Evolutionary conservation across 2,888 invertebrate genomes (phyloP).

Genomic region (Chirona hameri): DNA sequence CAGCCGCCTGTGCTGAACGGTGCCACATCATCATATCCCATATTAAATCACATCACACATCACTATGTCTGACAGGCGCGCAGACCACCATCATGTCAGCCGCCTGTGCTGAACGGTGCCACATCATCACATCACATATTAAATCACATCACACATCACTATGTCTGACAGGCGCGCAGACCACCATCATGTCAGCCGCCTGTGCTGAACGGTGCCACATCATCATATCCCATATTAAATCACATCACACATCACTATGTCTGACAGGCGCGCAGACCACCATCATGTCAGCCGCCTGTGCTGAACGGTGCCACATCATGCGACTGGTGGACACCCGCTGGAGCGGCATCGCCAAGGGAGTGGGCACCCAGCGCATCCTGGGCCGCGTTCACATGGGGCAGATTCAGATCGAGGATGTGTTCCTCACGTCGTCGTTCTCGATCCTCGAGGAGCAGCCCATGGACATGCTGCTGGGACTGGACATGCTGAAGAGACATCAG

Average conservation of each 20-base stretch:
- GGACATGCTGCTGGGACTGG: constrained; percentile 96
- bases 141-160: too few species aligned
- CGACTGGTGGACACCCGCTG: constrained; percentile 84
- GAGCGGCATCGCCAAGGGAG: constrained; percentile 95
- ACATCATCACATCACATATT: constrained; percentile 58
- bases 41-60: too few species aligned
- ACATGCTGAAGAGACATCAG: constrained; percentile 96
- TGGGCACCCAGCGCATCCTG: constrained; percentile 91
- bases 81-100: constrained; percentile 99
- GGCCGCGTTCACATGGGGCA: constrained; percentile 97
- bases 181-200: constrained; percentile 94
- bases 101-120: constrained; percentile 86
- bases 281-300: constrained; percentile 95
- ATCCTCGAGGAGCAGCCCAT: constrained; percentile 95
- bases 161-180: constrained; percentile 69
- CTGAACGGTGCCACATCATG: constrained; percentile 89
- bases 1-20: too few species aligned
- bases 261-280: constrained; percentile 83
- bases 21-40: too few species aligned
- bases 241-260: too few species aligned
- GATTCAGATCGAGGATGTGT: constrained; percentile 90
- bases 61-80: constrained; percentile 58
- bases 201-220: constrained; percentile 93
- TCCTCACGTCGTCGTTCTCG: constrained; percentile 92
- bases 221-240: constrained; percentile 47